Evolutionary conservation across 2,113 vertebrate species (phyloP).

Genomic region (Corvus moneduloides): DNA sequence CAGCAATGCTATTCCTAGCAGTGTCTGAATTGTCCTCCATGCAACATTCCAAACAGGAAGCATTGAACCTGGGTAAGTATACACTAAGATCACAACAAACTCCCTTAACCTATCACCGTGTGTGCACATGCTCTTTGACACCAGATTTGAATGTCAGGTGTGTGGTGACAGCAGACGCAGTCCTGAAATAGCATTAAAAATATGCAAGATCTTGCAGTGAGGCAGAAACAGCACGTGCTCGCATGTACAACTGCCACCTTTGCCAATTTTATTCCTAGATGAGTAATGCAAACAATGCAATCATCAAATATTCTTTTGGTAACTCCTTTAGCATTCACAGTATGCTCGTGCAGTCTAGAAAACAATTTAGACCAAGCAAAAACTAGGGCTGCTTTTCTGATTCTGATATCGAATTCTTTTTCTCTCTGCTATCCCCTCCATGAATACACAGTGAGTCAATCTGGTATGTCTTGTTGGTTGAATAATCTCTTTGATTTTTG

Average conservation of each 20-base stretch:
- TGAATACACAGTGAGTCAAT: conserved; percentile 75
- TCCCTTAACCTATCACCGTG: background rate
- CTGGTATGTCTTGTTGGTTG: conserved; percentile 74
- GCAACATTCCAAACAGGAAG: background rate
- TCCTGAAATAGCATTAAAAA: background rate
- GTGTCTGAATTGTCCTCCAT: background rate
- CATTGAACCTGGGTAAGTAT: background rate
- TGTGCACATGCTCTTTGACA: background rate
- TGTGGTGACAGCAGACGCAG: background rate
- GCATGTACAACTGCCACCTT: background rate
- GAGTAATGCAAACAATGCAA: conserved; percentile 60
- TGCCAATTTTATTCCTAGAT: conserved; percentile 29
- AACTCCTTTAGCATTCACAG: conserved; percentile 66
- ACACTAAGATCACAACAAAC: background rate
- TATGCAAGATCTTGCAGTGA: background rate
- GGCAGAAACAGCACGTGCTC: background rate
- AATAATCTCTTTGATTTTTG: conserved; percentile 81
- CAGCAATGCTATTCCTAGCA: background rate
- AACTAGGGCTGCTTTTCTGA: conserved; percentile 61
- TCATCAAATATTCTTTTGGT: conserved; percentile 48
- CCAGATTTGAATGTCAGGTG: background rate
- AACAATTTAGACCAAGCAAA: conserved; percentile 72
- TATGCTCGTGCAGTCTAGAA: conserved; percentile 51
- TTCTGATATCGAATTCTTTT: conserved; percentile 69
- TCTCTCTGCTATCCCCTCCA: conserved; percentile 43